A percentile compares a stretch with the other conserved stretches of the same genome.
Conservation (phyloP, 2,113 vertebrate genomes). For the Leptodactylus fuscus region DNA sequence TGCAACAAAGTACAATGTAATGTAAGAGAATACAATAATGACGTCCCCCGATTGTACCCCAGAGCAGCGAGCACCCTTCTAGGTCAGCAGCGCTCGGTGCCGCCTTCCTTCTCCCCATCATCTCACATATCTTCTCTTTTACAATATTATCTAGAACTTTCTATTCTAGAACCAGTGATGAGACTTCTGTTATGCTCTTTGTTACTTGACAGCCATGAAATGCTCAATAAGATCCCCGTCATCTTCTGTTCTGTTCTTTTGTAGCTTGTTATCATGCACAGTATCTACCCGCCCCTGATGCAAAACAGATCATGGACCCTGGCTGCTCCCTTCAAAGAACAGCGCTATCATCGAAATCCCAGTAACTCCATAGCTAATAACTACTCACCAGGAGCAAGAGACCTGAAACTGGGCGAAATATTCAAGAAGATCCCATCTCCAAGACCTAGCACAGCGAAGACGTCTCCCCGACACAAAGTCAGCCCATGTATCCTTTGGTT, state of each 20-base stretch:
- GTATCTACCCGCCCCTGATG: constrained; percentile 81
- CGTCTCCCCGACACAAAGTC: constrained; percentile 45
- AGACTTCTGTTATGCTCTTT: no score
- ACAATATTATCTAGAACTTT: no score
- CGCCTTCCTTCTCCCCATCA: no score
- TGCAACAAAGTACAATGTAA: no score
- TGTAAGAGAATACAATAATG: no score
- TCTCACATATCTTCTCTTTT: no score
- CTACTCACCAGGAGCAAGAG: constrained; percentile 75
- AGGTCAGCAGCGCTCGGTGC: no score
- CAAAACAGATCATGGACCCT: constrained; percentile 76
- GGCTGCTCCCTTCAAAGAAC: constrained; percentile 87
- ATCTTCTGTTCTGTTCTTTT: not conserved
- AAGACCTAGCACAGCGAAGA: not conserved
- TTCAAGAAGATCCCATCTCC: constrained; percentile 59
- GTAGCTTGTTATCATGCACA: constrained; percentile 73
- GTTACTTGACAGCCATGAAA: no score
- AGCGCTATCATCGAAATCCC: constrained; percentile 71
- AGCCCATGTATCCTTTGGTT: constrained; percentile 74
- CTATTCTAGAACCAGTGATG: no score
- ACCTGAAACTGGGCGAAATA: constrained; percentile 78
- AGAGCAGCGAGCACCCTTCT: no score
- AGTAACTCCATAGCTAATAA: constrained; percentile 90
- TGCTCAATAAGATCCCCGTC: not conserved
- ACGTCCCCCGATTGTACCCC: no score